Percentiles rank a stretch among this genome's conserved stretches.
These are phyloP conservation scores for Tupaia chinensis DNA, from an alignment of 2,113 vertebrate species.

Conservation along the genomic window DNA sequence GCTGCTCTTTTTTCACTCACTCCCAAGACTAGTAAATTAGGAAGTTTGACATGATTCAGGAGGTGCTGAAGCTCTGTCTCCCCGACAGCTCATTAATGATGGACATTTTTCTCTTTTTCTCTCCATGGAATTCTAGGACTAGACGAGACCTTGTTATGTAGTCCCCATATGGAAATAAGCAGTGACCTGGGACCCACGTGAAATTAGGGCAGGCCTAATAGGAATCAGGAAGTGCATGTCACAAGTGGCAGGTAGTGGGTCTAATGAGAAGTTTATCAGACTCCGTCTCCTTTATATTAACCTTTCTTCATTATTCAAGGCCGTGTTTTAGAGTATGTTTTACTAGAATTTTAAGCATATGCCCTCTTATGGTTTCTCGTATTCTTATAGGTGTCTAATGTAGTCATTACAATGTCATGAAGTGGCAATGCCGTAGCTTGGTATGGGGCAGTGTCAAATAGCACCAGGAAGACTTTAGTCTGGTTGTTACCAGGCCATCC, in stretches of 20 bases:
- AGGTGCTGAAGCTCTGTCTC: not conserved
- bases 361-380: not conserved
- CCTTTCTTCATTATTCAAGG: not conserved
- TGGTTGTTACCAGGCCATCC: not conserved
- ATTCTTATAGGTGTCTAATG: not conserved
- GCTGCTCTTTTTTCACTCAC: not conserved
- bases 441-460: accelerated
- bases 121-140: conserved; percentile 26
- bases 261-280: not conserved
- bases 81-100: conserved; percentile 39
- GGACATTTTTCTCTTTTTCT: conserved; percentile 56
- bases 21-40: not conserved
- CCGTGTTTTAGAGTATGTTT: conserved; percentile 7
- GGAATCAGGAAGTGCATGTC: not conserved
- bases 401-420: not conserved
- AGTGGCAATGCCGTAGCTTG: not conserved
- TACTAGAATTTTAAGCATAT: not conserved
- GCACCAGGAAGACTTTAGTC: not conserved
- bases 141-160: conserved; percentile 36
- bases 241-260: not conserved
- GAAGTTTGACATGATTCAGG: not conserved
- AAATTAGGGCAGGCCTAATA: conserved; percentile 37
- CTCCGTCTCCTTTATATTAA: not conserved
- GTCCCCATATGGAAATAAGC: conserved; percentile 48
- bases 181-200: not conserved